phyloP scores from a whole-genome alignment of 2,888 invertebrate species.

The Diplazon laetatorius region DNA sequence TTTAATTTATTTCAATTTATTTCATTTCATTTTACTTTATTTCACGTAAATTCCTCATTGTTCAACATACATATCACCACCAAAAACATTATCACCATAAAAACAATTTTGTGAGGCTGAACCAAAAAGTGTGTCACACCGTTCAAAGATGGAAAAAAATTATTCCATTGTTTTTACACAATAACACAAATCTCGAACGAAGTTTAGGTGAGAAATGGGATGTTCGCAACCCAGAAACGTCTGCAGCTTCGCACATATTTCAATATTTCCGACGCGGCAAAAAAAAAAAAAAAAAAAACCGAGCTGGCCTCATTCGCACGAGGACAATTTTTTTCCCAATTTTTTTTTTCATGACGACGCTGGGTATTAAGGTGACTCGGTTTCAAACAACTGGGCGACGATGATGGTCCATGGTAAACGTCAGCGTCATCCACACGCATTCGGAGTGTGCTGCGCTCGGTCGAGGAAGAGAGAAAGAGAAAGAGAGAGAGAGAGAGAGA shows the following conservation, averaged over 20 bases:
- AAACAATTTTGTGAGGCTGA: too few species aligned
- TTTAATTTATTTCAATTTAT: too few species aligned
- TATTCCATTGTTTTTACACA: background rate
- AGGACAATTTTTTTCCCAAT: conserved; percentile 46
- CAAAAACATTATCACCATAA: too few species aligned
- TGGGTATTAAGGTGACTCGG: conserved; percentile 74
- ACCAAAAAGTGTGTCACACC: background rate
- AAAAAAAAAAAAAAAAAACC: too few species aligned
- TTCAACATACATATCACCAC: too few species aligned
- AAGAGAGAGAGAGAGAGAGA: too few species aligned
- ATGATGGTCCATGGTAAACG: background rate
- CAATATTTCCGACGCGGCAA: conserved; percentile 47
- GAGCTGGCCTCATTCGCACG: conserved; percentile 34
- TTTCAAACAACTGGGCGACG: conserved; percentile 64
- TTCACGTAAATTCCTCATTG: too few species aligned
- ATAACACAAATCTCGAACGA: conserved; percentile 16
- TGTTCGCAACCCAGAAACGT: background rate
- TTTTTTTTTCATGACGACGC: conserved; percentile 46
- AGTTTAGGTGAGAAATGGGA: conserved; percentile 34
- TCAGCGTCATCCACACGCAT: conserved; percentile 14
- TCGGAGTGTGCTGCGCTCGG: conserved; percentile 2
- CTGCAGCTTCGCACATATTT: conserved; percentile 21
- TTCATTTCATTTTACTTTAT: too few species aligned
- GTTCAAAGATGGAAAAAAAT: background rate
- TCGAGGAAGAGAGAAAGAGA: too few species aligned